A percentile compares a stretch with the other conserved stretches of the same genome.
These are phyloP conservation scores for Xestia sexstrigata DNA, from an alignment of 2,888 invertebrate species.

Conservation along the genomic window DNA sequence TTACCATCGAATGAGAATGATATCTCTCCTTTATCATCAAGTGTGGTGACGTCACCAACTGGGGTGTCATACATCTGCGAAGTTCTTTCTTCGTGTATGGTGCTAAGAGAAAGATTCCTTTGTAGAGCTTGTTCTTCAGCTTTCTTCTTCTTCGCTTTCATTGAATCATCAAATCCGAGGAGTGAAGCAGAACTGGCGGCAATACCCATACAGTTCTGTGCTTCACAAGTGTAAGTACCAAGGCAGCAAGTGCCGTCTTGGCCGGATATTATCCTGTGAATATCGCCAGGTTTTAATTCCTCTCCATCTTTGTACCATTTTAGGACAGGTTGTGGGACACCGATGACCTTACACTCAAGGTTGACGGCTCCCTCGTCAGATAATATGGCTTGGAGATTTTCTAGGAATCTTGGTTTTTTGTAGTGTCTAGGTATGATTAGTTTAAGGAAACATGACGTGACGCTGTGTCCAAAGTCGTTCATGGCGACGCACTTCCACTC, in stretches of 20 bases:
- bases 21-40: conserved; percentile 96
- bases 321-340: conserved; percentile 96
- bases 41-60: conserved; percentile 93
- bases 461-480: conserved; percentile 97
- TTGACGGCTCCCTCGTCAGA: conserved; percentile 97
- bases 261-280: conserved; percentile 97
- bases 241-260: conserved; percentile 97
- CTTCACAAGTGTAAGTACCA: conserved; percentile 97
- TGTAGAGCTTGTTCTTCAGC: conserved; percentile 90
- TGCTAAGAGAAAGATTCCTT: conserved; percentile 96
- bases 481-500: conserved; percentile 98
- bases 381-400: conserved; percentile 95
- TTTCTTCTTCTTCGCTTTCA: conserved; percentile 89
- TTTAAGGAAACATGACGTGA: conserved; percentile 96
- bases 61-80: conserved; percentile 97
- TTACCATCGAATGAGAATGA: conserved; percentile 98
- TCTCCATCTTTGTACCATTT: conserved; percentile 98
- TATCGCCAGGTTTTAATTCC: conserved; percentile 97
- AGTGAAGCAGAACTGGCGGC: conserved; percentile 97
- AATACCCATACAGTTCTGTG: conserved; percentile 97
- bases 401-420: conserved; percentile 96
- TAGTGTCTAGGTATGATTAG: conserved; percentile 96
- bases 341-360: conserved; percentile 97
- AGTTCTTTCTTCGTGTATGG: conserved; percentile 97
- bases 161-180: conserved; percentile 95